Conservation (phyloP, 2,888 invertebrate species). For the Pammene fasciana region DNA sequence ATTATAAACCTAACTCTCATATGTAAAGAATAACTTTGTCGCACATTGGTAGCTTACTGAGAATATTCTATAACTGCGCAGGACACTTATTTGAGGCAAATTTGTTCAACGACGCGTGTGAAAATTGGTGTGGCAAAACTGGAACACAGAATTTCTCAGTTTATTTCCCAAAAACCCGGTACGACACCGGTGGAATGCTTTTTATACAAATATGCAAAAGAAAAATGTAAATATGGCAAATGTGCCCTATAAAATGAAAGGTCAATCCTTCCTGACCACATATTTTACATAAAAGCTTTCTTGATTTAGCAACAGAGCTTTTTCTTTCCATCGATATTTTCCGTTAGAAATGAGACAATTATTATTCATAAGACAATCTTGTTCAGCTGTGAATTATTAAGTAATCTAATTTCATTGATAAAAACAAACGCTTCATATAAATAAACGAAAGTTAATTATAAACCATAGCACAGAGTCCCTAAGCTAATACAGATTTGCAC, state of each 20-base stretch:
- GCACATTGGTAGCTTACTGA: conserved; percentile 45
- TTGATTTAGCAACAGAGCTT: neutral
- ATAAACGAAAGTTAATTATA: conserved; percentile 39
- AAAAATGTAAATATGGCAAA: conserved; percentile 28
- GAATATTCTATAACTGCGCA: conserved; percentile 66
- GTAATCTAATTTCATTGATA: conserved; percentile 5
- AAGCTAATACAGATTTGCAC: conserved; percentile 42
- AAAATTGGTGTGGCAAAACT: conserved; percentile 59
- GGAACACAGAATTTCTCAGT: conserved; percentile 56
- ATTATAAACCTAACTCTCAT: conserved; percentile 4
- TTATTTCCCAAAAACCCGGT: conserved; percentile 44
- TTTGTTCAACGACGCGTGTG: conserved; percentile 66
- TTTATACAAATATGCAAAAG: conserved; percentile 40
- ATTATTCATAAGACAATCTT: conserved; percentile 8
- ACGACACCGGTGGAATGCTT: conserved; percentile 40
- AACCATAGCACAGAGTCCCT: conserved; percentile 37
- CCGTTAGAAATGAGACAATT: conserved; percentile 2
- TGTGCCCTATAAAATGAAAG: conserved; percentile 16
- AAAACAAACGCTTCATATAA: conserved; percentile 20
- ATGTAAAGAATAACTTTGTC: neutral
- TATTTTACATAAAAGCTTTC: neutral
- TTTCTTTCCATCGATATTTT: conserved; percentile 4
- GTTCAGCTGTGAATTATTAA: conserved; percentile 16
- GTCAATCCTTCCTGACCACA: neutral
- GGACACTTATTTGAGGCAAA: conserved; percentile 67